phyloP scores from a whole-genome alignment of 2,113 vertebrate genomes.

The Setophaga petechia region DNA sequence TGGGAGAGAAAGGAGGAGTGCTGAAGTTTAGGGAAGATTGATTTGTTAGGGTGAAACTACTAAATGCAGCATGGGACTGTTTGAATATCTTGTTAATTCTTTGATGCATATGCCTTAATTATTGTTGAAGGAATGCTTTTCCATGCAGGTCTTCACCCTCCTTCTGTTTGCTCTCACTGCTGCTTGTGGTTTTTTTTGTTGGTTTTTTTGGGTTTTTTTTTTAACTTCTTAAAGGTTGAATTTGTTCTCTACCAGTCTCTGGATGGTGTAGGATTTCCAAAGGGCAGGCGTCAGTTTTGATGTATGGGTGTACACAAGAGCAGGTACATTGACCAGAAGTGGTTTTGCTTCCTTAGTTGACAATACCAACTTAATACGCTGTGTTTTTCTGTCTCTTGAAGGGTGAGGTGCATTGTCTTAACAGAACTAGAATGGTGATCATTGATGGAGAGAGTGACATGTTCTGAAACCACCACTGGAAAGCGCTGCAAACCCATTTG shows the following conservation, averaged over 20 bases:
- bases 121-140: background rate
- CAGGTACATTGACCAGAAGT: background rate
- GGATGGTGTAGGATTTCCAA: background rate
- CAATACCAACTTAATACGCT: background rate
- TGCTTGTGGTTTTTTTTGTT: background rate
- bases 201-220: background rate
- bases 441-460: background rate
- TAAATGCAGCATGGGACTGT: background rate
- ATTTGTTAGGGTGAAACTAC: background rate
- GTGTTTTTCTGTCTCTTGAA: background rate
- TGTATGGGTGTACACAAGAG: fast-evolving
- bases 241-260: background rate
- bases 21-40: background rate
- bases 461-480: background rate
- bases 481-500: background rate
- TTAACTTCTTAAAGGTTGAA: background rate
- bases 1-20: background rate
- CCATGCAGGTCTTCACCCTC: background rate
- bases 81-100: background rate
- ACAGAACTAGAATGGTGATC: background rate
- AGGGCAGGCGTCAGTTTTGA: background rate
- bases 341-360: background rate
- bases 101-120: background rate
- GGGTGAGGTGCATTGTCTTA: background rate
- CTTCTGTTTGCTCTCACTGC: background rate